Percentiles rank a stretch among this genome's conserved stretches.
phyloP scores from a whole-genome alignment of 2,797 vertebrate genomes.

The Garrulus glandarius region DNA sequence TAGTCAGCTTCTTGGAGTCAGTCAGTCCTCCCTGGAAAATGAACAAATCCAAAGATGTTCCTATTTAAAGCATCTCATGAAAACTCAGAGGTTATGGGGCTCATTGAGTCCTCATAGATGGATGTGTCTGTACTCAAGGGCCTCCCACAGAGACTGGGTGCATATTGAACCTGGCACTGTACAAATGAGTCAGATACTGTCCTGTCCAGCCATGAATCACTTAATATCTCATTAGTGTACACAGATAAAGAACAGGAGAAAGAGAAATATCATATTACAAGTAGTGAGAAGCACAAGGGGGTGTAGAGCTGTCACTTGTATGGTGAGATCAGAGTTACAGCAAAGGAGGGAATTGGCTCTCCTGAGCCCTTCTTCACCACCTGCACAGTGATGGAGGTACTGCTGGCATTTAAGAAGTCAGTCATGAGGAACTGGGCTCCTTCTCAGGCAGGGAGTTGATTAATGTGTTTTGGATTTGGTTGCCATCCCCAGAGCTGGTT shows the following conservation, averaged over 20 bases:
- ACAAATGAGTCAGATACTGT: neutral
- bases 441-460: neutral
- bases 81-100: neutral
- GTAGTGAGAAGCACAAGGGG: neutral
- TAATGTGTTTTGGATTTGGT: neutral
- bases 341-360: neutral
- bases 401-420: neutral
- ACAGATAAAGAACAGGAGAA: neutral
- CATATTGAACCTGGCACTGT: neutral
- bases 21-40: neutral
- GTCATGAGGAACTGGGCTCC: neutral
- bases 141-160: neutral
- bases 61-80: neutral
- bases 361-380: neutral
- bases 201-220: neutral
- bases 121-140: neutral
- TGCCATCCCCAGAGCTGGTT: neutral
- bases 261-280: neutral
- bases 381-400: neutral
- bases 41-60: neutral
- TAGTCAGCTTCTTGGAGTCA: neutral
- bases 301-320: neutral
- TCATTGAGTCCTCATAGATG: neutral
- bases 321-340: neutral
- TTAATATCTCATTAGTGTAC: neutral